A percentile compares a stretch with the other conserved stretches of the same genome.
Evolutionary conservation across 2,113 vertebrate genomes (phyloP).

Genomic region (Coptodon rendalli): DNA sequence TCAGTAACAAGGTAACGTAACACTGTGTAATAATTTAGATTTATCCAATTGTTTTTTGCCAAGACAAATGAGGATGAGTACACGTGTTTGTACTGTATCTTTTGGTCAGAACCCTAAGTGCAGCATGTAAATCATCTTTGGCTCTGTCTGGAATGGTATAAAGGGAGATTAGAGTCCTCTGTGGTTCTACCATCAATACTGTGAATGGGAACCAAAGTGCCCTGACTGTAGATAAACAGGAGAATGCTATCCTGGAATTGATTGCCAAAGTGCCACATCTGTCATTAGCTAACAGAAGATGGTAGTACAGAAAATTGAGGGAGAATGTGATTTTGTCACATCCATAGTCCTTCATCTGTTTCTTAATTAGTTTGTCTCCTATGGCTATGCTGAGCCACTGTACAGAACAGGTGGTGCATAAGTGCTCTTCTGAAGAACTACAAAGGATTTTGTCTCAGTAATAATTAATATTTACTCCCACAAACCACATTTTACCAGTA

Average conservation of each 20-base stretch:
- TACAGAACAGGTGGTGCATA: background rate
- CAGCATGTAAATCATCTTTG: background rate
- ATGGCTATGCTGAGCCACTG: background rate
- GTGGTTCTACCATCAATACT: conserved; percentile 23
- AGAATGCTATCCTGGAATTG: background rate
- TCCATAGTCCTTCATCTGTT: background rate
- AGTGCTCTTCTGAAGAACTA: conserved; percentile 6
- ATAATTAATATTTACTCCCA: background rate
- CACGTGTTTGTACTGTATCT: background rate
- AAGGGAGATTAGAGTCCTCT: conserved; percentile 20
- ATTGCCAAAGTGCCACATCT: conserved; percentile 28
- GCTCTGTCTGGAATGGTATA: background rate
- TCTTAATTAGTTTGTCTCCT: background rate
- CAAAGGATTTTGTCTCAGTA: background rate
- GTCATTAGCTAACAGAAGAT: conserved; percentile 31
- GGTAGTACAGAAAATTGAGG: background rate
- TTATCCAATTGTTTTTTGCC: background rate
- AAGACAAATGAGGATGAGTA: background rate
- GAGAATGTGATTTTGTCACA: background rate
- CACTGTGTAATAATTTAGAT: background rate
- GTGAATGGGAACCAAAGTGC: background rate
- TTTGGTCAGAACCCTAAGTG: background rate
- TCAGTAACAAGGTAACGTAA: background rate
- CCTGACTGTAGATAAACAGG: conserved; percentile 28
- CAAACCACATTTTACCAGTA: background rate